Base-by-base conservation (phyloP, 2,797 vertebrate genomes). In the Leucoraja ocellata region DNA sequence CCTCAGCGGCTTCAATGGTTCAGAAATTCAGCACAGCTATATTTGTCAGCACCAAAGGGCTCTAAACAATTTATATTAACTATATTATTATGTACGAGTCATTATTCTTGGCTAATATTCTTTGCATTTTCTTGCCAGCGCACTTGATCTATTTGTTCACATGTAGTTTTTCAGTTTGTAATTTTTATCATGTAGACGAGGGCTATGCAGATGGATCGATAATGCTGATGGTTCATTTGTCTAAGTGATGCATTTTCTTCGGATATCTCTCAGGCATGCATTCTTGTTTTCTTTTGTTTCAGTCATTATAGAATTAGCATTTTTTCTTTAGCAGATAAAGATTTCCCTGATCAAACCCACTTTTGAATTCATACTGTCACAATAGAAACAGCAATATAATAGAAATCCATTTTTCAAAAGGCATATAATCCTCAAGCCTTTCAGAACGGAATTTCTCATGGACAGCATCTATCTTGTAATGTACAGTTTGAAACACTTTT, bases 41-140 rank as follows among this genome's bases (percentile, higher is more conserved):
- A 98, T 98, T 98, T 98, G 98, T 99, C 98, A 99, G 97, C 94
- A 93, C 94, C 93, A 96, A 96, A 96, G 95, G 97, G 97, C 95
- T 97, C 97, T 98, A 97, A 97, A 97, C 96, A 96, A 97, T 97
- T 97, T 96, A 97, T 97, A 97, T 97, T 98, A 97, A 97, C 98
- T 96, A 96, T 95, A 97, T 97, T 97, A 97, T 98, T 98, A 97
- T 93, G 93, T 93, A 68, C 77, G 68, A 93, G 93, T 76, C 90
- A 92, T 92, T 92, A 73, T 92, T 92, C 90, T 92, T 92, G 39
- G 93, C 93, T 79, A 79, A 93, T 93, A 80, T 93, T 92, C 90
- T 92, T 92, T 92, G 90, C 90, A 76, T 92, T 92, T 92, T 92
- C 90, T 92, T 92, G 71, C 90, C 36, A 76, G 90, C 28, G 71